Evolutionary conservation across 2,797 vertebrate genomes (phyloP), one percentile per base, ranked within the genome.

Genomic region (Kryptolebias ocellatus): DNA sequence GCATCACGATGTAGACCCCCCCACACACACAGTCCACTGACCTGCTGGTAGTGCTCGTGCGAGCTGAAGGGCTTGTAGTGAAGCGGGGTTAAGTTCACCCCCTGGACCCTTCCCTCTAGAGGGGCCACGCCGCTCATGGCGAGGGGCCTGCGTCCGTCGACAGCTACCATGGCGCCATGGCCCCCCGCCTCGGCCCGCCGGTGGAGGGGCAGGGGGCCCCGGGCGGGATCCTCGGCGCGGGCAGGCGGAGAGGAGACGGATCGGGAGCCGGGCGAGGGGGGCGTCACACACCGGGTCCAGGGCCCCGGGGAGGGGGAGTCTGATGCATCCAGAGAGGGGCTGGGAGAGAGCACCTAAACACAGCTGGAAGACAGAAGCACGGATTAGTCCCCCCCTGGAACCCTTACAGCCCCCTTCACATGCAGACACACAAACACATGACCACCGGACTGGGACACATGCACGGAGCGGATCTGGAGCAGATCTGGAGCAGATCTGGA

Each of bases 31-130:
- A 31, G 29, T 31, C 6, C 10, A 42, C 39, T 14, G 39, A 92
- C 92, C 91, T 98, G 95, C 93, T 98, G 96, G 93, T 98, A 98
- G 90, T 99, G 96, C 71, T 94, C 94, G 86, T 95, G 95, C 75
- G 97, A 99, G 86, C 95, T 95, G 95, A 98, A 99, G 70, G 96
- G 97, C 87, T 98, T 99, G 93, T 95, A 97, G 92, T 96, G 96
- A 90, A 93, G 92, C 17, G 90, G 90, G 86, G 90, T 90, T 39
- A 91, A 86, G 75, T 63, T 72, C 3, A 84, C 76, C 90, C 87
- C 86, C 90, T 96, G 95, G 91, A 95, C 94, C 89, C 96, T 91
- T 93, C 95, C 95, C 72, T 95, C 94, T 47, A 94, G 91, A 89
- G 92, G 90, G 83, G 78, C 67, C 72, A 77, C 78, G 91, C 94